A percentile compares a stretch with the other conserved stretches of the same genome.
These are phyloP conservation scores for Gasterosteus nipponicus DNA, from an alignment of 2,113 vertebrate species.

Conservation along the genomic window DNA sequence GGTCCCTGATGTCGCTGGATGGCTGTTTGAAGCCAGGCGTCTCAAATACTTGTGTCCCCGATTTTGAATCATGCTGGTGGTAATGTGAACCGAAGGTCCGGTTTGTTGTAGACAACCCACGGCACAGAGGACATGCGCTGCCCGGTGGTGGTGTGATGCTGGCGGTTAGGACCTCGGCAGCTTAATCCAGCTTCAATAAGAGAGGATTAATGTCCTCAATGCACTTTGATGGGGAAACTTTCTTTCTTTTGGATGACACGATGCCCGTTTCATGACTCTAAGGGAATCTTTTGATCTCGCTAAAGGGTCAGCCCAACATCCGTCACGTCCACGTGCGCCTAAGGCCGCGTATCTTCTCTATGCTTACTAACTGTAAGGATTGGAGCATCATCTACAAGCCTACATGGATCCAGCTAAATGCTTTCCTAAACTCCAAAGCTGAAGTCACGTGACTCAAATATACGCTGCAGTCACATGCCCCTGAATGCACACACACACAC, in stretches of 20 bases:
- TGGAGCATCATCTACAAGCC: not conserved
- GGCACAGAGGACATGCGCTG: constrained; percentile 23
- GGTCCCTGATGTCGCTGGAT: constrained; percentile 61
- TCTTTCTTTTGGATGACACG: constrained; percentile 16
- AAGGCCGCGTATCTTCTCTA: not conserved
- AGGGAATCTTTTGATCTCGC: constrained; percentile 12
- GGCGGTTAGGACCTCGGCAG: constrained; percentile 15
- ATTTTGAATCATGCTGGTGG: constrained; percentile 39
- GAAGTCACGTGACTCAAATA: constrained; percentile 27
- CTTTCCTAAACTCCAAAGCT: not conserved
- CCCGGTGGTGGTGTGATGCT: constrained; percentile 5
- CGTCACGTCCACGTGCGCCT: not conserved
- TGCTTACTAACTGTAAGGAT: not conserved
- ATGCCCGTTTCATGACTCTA: not conserved
- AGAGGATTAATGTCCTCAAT: constrained; percentile 46
- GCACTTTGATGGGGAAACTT: constrained; percentile 22
- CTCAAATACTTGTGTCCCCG: constrained; percentile 45
- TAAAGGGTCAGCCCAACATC: not conserved
- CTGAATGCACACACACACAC: constrained; percentile 2
- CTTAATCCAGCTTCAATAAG: constrained; percentile 40
- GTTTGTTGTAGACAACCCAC: constrained; percentile 42
- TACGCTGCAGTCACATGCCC: constrained; percentile 43
- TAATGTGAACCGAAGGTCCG: constrained; percentile 35
- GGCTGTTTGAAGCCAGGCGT: constrained; percentile 51
- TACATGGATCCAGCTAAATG: not conserved